Percentiles rank a stretch among this genome's conserved stretches.
Evolutionary conservation across 2,797 vertebrate genomes (phyloP).

Genomic region (Enteromius thamalakanensis): DNA sequence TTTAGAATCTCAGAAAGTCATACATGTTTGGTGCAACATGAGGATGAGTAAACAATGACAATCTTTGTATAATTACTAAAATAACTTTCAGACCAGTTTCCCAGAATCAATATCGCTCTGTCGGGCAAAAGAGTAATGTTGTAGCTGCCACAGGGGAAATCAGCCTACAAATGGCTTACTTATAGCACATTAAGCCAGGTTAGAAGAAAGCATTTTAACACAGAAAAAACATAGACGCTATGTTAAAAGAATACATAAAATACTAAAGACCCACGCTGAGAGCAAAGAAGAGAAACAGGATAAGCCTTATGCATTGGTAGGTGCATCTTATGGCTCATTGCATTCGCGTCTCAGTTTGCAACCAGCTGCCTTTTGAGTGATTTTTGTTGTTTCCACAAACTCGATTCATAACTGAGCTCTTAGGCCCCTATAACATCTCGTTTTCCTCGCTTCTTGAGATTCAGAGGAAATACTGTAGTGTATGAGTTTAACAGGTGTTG

Average conservation of each 20-base stretch:
- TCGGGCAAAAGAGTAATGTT: not conserved
- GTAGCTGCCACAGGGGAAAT: not conserved
- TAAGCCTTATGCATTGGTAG: not conserved
- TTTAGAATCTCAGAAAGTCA: not conserved
- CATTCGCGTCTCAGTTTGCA: not conserved
- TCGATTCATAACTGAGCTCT: slow-evolving; percentile 12
- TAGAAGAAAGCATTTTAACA: slow-evolving; percentile 1
- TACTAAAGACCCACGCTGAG: not conserved
- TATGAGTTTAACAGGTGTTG: slow-evolving; percentile 52
- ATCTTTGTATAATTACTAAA: slow-evolving; percentile 1
- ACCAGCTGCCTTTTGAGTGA: not conserved
- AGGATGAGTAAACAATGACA: not conserved
- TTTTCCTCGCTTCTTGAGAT: slow-evolving; percentile 11
- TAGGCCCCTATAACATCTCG: not conserved
- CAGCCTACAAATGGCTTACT: slow-evolving; percentile 15
- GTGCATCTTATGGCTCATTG: slow-evolving; percentile 23
- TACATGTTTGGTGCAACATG: not conserved
- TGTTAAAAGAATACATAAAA: slow-evolving; percentile 11
- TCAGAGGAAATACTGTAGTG: slow-evolving; percentile 30
- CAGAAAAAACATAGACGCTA: not conserved
- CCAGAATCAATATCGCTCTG: slow-evolving; percentile 6
- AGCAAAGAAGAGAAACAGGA: not conserved
- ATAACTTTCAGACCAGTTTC: not conserved
- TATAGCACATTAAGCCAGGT: slow-evolving; percentile 22
- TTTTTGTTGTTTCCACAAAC: slow-evolving; percentile 24